Base-by-base conservation (phyloP, 2,888 invertebrate species). In the Lacanobia wlatinum region DNA sequence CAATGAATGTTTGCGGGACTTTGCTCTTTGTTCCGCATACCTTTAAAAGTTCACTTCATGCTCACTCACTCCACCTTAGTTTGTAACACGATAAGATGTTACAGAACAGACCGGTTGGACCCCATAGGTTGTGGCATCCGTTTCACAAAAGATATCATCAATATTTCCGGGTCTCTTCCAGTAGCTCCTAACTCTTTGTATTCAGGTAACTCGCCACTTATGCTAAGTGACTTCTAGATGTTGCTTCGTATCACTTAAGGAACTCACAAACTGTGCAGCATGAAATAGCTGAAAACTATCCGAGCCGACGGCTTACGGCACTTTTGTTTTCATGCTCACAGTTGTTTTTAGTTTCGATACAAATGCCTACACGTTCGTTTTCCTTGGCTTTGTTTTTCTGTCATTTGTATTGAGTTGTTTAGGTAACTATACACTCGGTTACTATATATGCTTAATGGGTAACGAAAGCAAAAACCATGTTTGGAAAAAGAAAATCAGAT, bases 151-250 rank as follows among this genome's bases (percentile, higher is more conserved):
- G 3, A 70, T 18, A 14, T 21, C 16, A 28, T 9, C 12, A 5
- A 28, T 12, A 0, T 16, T 2, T 34, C 21, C n/a, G 0, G 80
- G 67, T 72, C 75, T 55, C 73, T 79, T 85, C 83, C 23, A 68
- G 61, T n/a, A 56, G 8, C n/a, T 8, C 18, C 0, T 59, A 73
- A 0, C 2, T 84, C 72, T 43, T 73, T 75, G 81, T 73, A 76
- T 78, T 87, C 94, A 94, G 94, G 94, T 94, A 90, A 90, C 90
- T 90, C 90, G 67, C 91, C 92, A 94, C 94, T 94, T 93, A 94
- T 94, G 94, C 93, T 94, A 94, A 95, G 95, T 94, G 93, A 90
- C 87, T 89, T 84, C 84, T 81, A 87, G 86, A 89, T 84, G 87
- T 80, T 64, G 63, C 74, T 73, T 55, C 63, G 18, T 68, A 87